Percentiles rank a stretch among this genome's conserved stretches.
Conservation (phyloP, 23 tunicate species). For the Halocynthia aurantium region DNA sequence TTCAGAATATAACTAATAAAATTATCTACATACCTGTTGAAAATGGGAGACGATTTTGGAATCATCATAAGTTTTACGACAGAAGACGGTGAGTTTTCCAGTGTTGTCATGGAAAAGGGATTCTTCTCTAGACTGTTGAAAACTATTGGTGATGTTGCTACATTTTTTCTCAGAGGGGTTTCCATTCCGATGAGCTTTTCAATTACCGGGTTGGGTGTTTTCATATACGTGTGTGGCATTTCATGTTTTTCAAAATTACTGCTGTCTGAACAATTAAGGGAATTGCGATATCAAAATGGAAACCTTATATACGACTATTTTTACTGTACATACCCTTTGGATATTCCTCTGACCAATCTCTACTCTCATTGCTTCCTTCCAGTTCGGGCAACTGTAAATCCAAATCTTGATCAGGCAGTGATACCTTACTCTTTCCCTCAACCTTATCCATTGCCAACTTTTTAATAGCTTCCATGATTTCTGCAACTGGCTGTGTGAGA, state of each 20-base stretch:
- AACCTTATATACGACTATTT: no score
- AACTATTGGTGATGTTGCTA: constrained; percentile 25
- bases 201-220: constrained; percentile 1
- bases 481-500: background rate
- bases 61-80: constrained; percentile 51
- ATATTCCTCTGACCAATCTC: no score
- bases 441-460: background rate
- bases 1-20: background rate
- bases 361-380: no score
- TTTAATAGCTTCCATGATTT: constrained; percentile 9
- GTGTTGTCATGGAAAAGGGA: background rate
- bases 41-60: constrained; percentile 43
- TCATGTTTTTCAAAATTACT: background rate
- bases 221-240: background rate
- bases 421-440: background rate
- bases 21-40: constrained; percentile 11
- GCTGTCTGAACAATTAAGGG: background rate
- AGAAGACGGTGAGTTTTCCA: constrained; percentile 38
- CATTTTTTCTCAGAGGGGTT: constrained; percentile 15
- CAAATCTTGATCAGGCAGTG: background rate
- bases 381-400: no score
- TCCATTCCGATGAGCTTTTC: background rate
- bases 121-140: constrained; percentile 1
- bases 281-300: no score
- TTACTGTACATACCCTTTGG: no score